Evolutionary conservation across 2,888 invertebrate genomes (phyloP), one percentile per base, ranked within the genome.

Genomic region (Incurvaria masculella): DNA sequence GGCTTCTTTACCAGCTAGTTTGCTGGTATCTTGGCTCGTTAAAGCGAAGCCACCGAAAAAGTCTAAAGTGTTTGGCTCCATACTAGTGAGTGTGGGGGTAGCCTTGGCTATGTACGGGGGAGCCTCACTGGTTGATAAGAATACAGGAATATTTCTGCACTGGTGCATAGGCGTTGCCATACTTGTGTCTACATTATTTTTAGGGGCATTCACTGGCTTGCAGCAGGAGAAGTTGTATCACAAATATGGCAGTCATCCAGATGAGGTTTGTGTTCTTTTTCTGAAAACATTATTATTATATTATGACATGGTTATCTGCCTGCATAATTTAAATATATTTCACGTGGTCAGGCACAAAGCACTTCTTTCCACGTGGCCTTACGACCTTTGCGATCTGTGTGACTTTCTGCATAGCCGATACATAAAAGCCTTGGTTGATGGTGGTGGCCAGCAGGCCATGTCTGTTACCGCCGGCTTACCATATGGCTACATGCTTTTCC

Each of bases 1-100:
- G 27, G 76, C 75, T 19, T 72, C 76, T 4, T 72, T 74, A 0
- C 74, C 76, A 20, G 72, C 72, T 21, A 75, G 75, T 51, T 73
- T 76, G 73, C 49, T 76, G 26, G 72, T 76, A 1, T 69, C 71
- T 19, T 76, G 76, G 59, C 65, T 58, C 52, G 60, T 63, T 2
- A 72, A 72, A 50, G 65, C 64, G 51, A 64, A 65, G 54, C 53
- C 53, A 26, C 76, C 75, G 38, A 69, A 65, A 57, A 21, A 60
- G 1, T 64, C 63, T 47, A 70, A 68, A 44, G 65, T 67, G 2
- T 53, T 71, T 33, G 76, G 78, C 6, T 76, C 78, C 1, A 38
- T 74, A 5, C 61, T 78, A 0, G 75, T 78, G 33, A 69, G 64
- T 38, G 48, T 65, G 17, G 78, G 78, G 1, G 72, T 78, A 1